Conservation (phyloP, 2,113 vertebrate genomes). For the Clupea harengus region DNA sequence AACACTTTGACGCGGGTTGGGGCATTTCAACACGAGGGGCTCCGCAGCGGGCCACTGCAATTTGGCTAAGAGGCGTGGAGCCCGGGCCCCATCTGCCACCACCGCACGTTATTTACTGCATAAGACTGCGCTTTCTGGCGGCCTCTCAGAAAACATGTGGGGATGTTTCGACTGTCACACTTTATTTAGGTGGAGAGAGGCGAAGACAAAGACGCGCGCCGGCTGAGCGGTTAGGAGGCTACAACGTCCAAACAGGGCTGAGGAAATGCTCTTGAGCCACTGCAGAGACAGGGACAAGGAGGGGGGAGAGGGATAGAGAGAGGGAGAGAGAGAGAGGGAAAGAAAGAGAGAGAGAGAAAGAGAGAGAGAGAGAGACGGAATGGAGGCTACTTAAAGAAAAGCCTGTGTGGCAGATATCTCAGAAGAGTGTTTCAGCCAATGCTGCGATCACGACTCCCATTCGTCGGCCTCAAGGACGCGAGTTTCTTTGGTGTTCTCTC, state of each 20-base stretch:
- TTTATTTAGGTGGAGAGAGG: conserved; percentile 43
- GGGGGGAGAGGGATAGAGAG: not conserved
- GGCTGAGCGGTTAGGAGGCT: conserved; percentile 11
- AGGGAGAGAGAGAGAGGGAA: conserved; percentile 22
- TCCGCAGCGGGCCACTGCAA: conserved; percentile 10
- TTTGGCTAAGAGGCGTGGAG: conserved; percentile 63
- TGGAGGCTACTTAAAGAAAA: conserved; percentile 24
- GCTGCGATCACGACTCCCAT: conserved; percentile 51
- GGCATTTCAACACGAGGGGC: not conserved
- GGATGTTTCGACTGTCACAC: conserved; percentile 64
- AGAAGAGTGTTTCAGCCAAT: conserved; percentile 3
- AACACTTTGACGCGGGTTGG: conserved; percentile 38
- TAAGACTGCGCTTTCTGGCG: conserved; percentile 46
- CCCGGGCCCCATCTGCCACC: conserved; percentile 61
- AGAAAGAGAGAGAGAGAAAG: conserved; percentile 28
- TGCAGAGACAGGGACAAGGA: conserved; percentile 9
- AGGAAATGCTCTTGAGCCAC: not conserved
- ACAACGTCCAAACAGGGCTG: not conserved
- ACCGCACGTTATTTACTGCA: conserved; percentile 60
- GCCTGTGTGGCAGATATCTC: conserved; percentile 18
- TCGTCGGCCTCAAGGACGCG: conserved; percentile 63
- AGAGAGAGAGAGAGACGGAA: conserved; percentile 32
- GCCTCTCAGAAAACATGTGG: conserved; percentile 59
- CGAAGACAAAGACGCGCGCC: conserved; percentile 37
- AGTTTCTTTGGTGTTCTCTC: conserved; percentile 57